Evolutionary conservation across 2,888 invertebrate genomes (phyloP).

Genomic region (Lingula anatina): DNA sequence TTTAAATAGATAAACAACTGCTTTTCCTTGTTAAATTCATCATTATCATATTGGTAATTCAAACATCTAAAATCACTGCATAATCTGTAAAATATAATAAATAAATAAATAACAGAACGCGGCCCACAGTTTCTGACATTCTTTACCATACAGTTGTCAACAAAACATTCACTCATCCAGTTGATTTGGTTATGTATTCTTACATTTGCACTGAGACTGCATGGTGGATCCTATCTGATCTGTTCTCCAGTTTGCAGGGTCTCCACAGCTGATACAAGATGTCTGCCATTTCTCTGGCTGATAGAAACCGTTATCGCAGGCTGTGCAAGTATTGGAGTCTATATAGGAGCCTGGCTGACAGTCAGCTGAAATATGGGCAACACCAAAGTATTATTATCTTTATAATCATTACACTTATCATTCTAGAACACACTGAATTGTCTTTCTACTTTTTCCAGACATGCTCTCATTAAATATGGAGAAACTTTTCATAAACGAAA

Average conservation of each 20-base stretch:
- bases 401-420: too few relatives aligned
- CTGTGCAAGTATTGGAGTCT: slow-evolving; percentile 65
- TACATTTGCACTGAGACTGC: slow-evolving; percentile 9
- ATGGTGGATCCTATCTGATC: slow-evolving; percentile 5
- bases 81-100: not conserved
- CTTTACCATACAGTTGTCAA: too few relatives aligned
- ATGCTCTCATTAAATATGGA: too few relatives aligned
- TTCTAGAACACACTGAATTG: too few relatives aligned
- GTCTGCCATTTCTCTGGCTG: slow-evolving; percentile 61
- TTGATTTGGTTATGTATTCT: slow-evolving; percentile 1
- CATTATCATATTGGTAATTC: not conserved
- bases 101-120: not conserved
- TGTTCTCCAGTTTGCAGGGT: slow-evolving; percentile 9
- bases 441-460: too few relatives aligned
- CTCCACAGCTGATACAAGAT: slow-evolving; percentile 64
- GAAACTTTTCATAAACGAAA: too few relatives aligned
- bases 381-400: too few relatives aligned
- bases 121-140: too few relatives aligned
- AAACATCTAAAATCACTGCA: too few relatives aligned
- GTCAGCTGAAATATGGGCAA: slow-evolving; percentile 47
- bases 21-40: not conserved
- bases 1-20: not conserved
- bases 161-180: not conserved
- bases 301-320: slow-evolving; percentile 61
- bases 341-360: slow-evolving; percentile 85